Evolutionary conservation across 64 coral and sea anemone genomes (phyloP).

Genomic region (Montipora cactus): DNA sequence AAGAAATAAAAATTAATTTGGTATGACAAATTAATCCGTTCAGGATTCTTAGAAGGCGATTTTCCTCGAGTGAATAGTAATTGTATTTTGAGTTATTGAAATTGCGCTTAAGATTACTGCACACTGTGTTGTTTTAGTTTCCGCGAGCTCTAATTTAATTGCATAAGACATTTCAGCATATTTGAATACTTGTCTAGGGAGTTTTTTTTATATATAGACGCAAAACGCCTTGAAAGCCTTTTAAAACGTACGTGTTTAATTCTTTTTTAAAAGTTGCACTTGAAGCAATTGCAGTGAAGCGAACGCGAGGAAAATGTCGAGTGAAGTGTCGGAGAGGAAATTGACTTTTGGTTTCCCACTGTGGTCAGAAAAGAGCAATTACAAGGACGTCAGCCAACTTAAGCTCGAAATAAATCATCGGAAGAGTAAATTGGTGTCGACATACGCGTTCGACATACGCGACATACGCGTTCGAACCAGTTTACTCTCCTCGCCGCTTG

Average conservation of each 20-base stretch:
- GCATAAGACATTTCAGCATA: neutral
- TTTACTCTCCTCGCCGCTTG: neutral
- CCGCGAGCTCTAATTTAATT: neutral
- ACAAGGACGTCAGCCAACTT: slow-evolving; percentile 16
- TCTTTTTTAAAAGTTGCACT: neutral
- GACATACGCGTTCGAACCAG: neutral
- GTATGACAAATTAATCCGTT: neutral
- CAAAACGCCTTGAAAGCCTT: neutral
- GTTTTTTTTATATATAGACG: too few species aligned
- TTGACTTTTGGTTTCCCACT: slow-evolving; percentile 37
- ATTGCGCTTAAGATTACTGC: neutral
- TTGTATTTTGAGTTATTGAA: neutral
- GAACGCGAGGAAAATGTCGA: neutral
- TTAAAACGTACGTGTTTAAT: neutral
- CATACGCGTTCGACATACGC: too few species aligned
- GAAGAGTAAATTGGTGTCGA: too few species aligned
- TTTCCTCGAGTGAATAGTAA: neutral
- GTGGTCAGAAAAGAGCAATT: slow-evolving; percentile 46
- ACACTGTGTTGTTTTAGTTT: slow-evolving; percentile 10
- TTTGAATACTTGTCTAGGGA: too few species aligned
- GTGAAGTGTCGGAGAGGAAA: slow-evolving; percentile 6
- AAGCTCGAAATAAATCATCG: neutral
- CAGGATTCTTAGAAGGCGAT: neutral
- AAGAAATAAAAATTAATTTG: too few species aligned
- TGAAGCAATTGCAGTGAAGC: neutral